phyloP scores from a whole-genome alignment of 2,888 invertebrate species.

The Sarcophaga variegata region DNA sequence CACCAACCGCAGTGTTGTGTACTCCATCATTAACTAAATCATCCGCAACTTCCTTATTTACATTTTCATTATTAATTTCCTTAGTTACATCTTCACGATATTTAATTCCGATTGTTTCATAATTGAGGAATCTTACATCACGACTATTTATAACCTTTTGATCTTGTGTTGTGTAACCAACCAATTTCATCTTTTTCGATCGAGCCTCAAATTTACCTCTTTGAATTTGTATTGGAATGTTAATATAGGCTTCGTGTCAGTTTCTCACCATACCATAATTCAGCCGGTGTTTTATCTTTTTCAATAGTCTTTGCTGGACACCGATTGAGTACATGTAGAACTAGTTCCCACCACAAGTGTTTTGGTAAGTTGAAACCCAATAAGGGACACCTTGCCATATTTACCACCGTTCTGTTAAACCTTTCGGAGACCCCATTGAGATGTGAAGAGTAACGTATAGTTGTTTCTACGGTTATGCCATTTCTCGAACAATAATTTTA shows the following conservation, averaged over 20 bases:
- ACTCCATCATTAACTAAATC: neutral
- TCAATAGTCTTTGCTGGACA: conserved; percentile 25
- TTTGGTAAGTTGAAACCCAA: conserved; percentile 27
- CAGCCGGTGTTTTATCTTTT: conserved; percentile 37
- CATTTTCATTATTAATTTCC: neutral
- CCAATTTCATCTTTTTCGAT: neutral
- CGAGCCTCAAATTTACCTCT: conserved; percentile 29
- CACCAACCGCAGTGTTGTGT: neutral
- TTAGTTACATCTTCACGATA: neutral
- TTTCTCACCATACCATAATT: conserved; percentile 44
- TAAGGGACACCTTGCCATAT: conserved; percentile 40
- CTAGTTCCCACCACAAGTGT: conserved; percentile 38
- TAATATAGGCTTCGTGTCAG: conserved; percentile 21
- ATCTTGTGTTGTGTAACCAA: conserved; percentile 3
- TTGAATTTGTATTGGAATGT: conserved; percentile 42
- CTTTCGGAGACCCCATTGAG: conserved; percentile 31
- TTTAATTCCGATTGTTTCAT: conserved; percentile 9
- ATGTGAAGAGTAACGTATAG: conserved; percentile 27
- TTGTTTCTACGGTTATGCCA: conserved; percentile 15
- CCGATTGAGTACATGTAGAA: conserved; percentile 24
- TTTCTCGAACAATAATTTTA: conserved; percentile 30
- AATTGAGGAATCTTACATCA: conserved; percentile 40
- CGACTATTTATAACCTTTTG: conserved; percentile 31
- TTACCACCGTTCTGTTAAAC: conserved; percentile 33
- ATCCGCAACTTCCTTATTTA: neutral